These are phyloP conservation scores for Pammene fasciana DNA, from an alignment of 2,888 invertebrate genomes.

Conservation along the genomic window DNA sequence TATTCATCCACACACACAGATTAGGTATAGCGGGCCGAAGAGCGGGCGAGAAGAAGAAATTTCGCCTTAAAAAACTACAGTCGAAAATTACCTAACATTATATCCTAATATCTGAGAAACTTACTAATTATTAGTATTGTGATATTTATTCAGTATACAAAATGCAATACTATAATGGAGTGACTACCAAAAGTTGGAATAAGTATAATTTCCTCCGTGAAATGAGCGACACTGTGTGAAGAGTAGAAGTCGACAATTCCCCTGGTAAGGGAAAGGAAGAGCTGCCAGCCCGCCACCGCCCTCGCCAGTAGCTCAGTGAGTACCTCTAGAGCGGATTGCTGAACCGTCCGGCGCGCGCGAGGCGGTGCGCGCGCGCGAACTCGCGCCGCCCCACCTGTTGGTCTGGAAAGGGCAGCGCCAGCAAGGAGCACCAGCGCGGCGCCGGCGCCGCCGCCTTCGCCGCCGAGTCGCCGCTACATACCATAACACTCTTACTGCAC, in stretches of 20 bases:
- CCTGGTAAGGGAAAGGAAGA: too few species aligned
- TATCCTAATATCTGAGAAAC: too few species aligned
- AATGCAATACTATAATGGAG: too few species aligned
- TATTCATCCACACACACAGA: too few species aligned
- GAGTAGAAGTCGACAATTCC: background rate
- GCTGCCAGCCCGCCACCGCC: background rate
- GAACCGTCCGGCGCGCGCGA: conserved; percentile 92
- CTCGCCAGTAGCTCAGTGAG: conserved; percentile 40
- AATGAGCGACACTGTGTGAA: background rate
- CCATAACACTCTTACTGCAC: background rate
- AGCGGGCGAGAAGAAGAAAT: too few species aligned
- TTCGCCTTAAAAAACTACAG: too few species aligned
- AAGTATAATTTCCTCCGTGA: too few species aligned
- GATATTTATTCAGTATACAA: too few species aligned
- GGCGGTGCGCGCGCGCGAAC: conserved; percentile 88
- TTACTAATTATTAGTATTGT: too few species aligned
- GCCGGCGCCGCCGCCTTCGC: conserved; percentile 83
- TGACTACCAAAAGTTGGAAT: too few species aligned
- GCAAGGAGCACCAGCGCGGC: conserved; percentile 93
- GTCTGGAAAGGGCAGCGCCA: conserved; percentile 96
- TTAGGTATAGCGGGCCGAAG: too few species aligned
- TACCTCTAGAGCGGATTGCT: conserved; percentile 89
- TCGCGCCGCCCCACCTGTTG: conserved; percentile 95
- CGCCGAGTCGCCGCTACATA: conserved; percentile 48
- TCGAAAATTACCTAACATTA: too few species aligned